These are phyloP conservation scores for Hybos culiciformis DNA, from an alignment of 2,888 invertebrate genomes.

Conservation along the genomic window DNA sequence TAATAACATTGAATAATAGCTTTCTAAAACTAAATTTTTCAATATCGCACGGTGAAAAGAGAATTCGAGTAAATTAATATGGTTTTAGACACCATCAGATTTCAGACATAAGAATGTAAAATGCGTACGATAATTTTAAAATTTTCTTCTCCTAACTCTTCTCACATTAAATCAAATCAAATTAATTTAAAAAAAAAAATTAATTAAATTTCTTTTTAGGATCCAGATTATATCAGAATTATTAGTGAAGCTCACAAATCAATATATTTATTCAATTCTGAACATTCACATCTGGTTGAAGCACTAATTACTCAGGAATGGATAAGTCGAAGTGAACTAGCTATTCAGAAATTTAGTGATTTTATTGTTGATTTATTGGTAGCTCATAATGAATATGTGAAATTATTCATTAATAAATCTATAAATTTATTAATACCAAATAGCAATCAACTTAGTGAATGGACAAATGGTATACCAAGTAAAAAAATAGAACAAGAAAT, in stretches of 20 bases:
- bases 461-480: slow-evolving; percentile 45
- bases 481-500: slow-evolving; percentile 42
- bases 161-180: no score
- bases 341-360: slow-evolving; percentile 42
- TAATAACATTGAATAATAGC: no score
- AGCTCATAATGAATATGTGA: slow-evolving; percentile 51
- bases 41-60: no score
- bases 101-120: no score
- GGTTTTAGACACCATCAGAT: no score
- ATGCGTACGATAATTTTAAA: no score
- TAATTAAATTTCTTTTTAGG: slow-evolving; percentile 35
- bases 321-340: slow-evolving; percentile 34
- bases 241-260: slow-evolving; percentile 43
- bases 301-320: slow-evolving; percentile 45
- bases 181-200: no score
- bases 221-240: slow-evolving; percentile 42
- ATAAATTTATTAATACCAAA: slow-evolving; percentile 44
- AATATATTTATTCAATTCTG: slow-evolving; percentile 41
- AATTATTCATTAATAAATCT: slow-evolving; percentile 45
- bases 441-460: slow-evolving; percentile 40
- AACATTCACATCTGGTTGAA: slow-evolving; percentile 45
- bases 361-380: slow-evolving; percentile 54
- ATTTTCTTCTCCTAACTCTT: no score
- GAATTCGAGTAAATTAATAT: no score
- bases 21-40: no score